Evolutionary conservation across 2,797 vertebrate genomes (phyloP).

Genomic region (Tachyglossus aculeatus): DNA sequence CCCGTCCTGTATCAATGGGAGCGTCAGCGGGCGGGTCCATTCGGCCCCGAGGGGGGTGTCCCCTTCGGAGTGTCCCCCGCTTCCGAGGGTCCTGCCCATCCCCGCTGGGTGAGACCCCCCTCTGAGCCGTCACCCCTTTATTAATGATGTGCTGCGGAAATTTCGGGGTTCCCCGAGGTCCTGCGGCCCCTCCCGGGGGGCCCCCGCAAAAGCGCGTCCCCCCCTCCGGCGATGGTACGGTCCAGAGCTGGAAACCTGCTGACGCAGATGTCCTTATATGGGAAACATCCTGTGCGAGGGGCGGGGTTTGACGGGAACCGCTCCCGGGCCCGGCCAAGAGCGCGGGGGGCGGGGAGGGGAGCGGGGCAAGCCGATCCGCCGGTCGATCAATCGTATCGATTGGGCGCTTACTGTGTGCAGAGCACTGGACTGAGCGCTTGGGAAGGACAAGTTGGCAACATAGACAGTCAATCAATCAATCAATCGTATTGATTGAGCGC

Average conservation of each 20-base stretch:
- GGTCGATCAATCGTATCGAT: slow-evolving; percentile 28
- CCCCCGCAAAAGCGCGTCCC: not conserved
- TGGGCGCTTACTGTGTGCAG: no score
- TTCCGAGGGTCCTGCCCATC: no score
- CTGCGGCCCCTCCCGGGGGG: not conserved
- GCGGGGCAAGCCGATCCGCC: slow-evolving; percentile 18
- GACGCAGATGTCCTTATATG: slow-evolving; percentile 96
- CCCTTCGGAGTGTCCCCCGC: not conserved
- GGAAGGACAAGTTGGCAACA: no score
- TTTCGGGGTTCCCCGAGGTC: not conserved
- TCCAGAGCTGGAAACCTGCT: slow-evolving; percentile 85
- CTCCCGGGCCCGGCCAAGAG: slow-evolving; percentile 73
- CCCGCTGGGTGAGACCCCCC: accelerated
- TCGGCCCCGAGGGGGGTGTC: not conserved
- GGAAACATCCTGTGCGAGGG: slow-evolving; percentile 90
- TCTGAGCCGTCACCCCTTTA: accelerated
- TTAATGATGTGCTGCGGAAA: accelerated
- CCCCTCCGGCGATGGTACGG: slow-evolving; percentile 24
- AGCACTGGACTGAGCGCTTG: no score
- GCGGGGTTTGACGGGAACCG: slow-evolving; percentile 78
- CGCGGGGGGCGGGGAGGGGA: slow-evolving; percentile 31
- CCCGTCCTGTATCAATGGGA: not conserved
- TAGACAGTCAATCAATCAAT: no score
- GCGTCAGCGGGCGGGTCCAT: not conserved
- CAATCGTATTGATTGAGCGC: no score